Evolutionary conservation across 2,797 vertebrate species (phyloP).

Genomic region (Sebastes nivosus): DNA sequence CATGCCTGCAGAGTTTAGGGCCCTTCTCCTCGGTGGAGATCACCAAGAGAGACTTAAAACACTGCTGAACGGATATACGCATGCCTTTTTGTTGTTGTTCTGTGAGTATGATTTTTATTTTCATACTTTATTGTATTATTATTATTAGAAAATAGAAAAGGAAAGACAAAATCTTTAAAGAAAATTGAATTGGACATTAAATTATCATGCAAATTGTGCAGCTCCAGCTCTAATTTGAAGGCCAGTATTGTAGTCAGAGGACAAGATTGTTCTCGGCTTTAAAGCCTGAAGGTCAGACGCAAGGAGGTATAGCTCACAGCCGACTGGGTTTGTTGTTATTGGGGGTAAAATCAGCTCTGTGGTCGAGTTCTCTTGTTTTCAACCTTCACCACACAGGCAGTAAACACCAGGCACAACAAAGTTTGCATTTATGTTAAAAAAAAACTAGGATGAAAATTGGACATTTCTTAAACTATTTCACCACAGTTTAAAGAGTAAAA

Average conservation of each 20-base stretch:
- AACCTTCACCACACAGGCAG: neutral
- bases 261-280: slow-evolving; percentile 3
- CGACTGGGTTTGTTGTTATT: slow-evolving; percentile 46
- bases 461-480: neutral
- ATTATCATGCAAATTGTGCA: neutral
- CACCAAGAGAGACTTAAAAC: neutral
- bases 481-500: neutral
- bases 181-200: neutral
- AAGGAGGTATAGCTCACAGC: slow-evolving; percentile 22
- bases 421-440: neutral
- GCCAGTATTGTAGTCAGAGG: slow-evolving; percentile 8
- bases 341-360: slow-evolving; percentile 34
- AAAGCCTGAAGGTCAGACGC: slow-evolving; percentile 41
- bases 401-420: neutral
- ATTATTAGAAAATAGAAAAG: neutral
- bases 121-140: neutral
- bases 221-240: neutral
- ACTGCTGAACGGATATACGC: slow-evolving; percentile 26
- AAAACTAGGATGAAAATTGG: neutral
- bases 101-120: slow-evolving; percentile 56
- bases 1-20: slow-evolving; percentile 48
- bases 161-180: neutral
- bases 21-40: slow-evolving; percentile 20
- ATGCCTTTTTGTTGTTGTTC: slow-evolving; percentile 2
- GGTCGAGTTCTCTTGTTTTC: neutral